phyloP scores from a whole-genome alignment of 2,797 vertebrate species.

The Channa striata region DNA sequence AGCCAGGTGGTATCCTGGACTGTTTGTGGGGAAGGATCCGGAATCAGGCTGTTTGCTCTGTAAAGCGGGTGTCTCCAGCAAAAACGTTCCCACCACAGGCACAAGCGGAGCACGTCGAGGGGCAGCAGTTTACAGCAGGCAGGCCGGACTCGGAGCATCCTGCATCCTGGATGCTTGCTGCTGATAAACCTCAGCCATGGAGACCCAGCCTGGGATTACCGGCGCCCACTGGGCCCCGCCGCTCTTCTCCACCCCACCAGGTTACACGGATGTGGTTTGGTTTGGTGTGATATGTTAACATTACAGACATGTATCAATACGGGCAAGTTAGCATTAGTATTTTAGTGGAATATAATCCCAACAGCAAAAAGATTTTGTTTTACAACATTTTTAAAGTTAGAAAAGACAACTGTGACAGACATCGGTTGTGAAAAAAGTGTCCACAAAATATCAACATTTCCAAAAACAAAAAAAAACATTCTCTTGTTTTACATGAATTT shows the following conservation, averaged over 20 bases:
- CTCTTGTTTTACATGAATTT: too few species aligned
- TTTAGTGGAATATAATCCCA: too few species aligned
- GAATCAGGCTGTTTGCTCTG: constrained; percentile 76
- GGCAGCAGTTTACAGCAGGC: constrained; percentile 35
- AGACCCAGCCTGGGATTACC: constrained; percentile 68
- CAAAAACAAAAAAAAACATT: too few species aligned
- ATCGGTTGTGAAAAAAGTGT: background rate
- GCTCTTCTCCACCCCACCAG: background rate
- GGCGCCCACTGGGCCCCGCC: background rate
- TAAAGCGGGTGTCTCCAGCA: constrained; percentile 61
- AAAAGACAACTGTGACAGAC: background rate
- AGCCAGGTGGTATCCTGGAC: constrained; percentile 70
- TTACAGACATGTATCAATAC: background rate
- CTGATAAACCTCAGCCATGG: constrained; percentile 80
- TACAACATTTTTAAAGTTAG: background rate
- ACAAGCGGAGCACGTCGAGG: constrained; percentile 36
- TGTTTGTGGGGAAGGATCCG: constrained; percentile 76
- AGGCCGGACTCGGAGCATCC: constrained; percentile 77
- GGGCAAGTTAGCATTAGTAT: too few species aligned
- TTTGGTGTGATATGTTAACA: background rate
- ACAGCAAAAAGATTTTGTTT: background rate
- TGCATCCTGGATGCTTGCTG: constrained; percentile 84
- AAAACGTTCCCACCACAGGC: constrained; percentile 59
- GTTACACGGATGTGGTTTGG: constrained; percentile 2
- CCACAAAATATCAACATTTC: background rate